Base-by-base conservation (phyloP, 1,140 invertebrate genomes). In the Medauroidea extradentata region DNA sequence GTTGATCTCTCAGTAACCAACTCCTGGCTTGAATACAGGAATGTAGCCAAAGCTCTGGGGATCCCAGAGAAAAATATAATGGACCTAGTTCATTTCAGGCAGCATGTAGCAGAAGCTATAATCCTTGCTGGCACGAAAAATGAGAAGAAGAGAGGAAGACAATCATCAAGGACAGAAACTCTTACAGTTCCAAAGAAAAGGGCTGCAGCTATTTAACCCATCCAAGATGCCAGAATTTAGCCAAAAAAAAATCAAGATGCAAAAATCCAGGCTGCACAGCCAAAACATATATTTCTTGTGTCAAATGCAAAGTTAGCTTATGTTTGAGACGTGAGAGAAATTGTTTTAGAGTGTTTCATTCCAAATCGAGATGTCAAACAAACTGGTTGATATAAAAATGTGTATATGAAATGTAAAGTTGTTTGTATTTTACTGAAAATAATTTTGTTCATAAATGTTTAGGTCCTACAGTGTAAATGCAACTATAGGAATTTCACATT, bases 21-120 rank as follows among this genome's bases (percentile, higher is more conserved):
- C 56, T 53, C 51, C 38, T 71, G 68, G 69, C 53, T 69, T 27
- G 68, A 70, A 59, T 70, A 72, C 61, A 63, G 53, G 57, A 38
- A 24, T 42, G 59, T 65, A 54, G 52, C 53, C n/a, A 48, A 50
- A 16, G 38, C 41, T 39, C 27, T 42, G 16, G 16, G n/a, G 13
- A 21, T 21, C 13, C 44, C 13, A 19, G 25, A 51, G 14, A 43
- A 59, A 16, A 58, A 62, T 25, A 41, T 21, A 44, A 4, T 63
- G 14, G 54, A 62, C 42, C 50, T 63, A 19, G 13, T 63, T 1
- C 41, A 39, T 16, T 63, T 63, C 50, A 29, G 43, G 38, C 49
- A 50, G 11, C 29, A 44, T 18, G 18, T 63, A 49, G 61, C 41
- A 21, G 62, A 63, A 23, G 42, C 14, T 24, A 27, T 61, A 16